Evolutionary conservation across 1,140 invertebrate species (phyloP), one percentile per base, ranked within the genome.

Genomic region (Drosophila chauvacae): DNA sequence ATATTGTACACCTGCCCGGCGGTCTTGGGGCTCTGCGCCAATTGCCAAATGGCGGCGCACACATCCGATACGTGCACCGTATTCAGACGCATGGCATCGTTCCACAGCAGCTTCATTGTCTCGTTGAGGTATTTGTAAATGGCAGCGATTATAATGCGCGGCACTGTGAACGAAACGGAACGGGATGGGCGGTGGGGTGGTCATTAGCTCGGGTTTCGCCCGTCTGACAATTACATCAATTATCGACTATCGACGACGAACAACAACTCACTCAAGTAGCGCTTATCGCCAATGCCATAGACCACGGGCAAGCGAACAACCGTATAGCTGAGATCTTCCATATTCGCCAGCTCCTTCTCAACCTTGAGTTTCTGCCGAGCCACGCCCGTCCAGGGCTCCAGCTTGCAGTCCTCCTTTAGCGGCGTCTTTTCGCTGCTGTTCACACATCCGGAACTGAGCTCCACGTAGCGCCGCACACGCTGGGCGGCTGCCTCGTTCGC

Each of bases 31-130:
- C 75, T 90, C 28, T 77, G 87, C 14, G 92, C 92, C 33, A 95
- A 80, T 26, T 92, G 83, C 95, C 96, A 97, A 71, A 97, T 95
- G 39, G 97, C 97, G 64, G 95, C 93, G 90, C 95, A 96, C 13
- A 98, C 93, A 93, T 98, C 98, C 44, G 93, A 92, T 1, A 98
- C 97, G 92, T 98, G 97, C 41, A 98, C 95, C 1, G 97, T 98
- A 92, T 98, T 97, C 94, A 98, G 95, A 81, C 96, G 95, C 55
- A 98, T 93, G 63, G 97, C 95, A 42, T 96, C 95, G 59, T 96
- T 96, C 97, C 97, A 98, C 30, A 98, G 93, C 47, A 98, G 94
- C 92, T 98, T 97, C 97, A 98, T 98, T 90, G 96, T 97, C 93
- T 98, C 97, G 48, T 95, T 95, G 6, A 98, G 94, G 92, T 98